Evolutionary conservation across 1,140 invertebrate species (phyloP), one percentile per base, ranked within the genome.

Genomic region (Drosophila mayri): DNA sequence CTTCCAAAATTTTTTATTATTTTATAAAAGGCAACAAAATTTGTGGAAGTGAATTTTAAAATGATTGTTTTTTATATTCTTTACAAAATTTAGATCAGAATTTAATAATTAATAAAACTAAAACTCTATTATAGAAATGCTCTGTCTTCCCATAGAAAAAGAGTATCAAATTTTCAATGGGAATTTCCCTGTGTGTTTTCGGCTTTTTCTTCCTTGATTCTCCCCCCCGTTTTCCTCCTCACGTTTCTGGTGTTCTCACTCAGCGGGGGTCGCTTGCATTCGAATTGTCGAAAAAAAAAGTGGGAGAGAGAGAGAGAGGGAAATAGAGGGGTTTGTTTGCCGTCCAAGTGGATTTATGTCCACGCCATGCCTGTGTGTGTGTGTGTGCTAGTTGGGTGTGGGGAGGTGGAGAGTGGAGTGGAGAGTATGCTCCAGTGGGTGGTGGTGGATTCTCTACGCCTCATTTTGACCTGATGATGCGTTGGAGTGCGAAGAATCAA

Each of bases 401-500:
- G n/a, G n/a, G n/a, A 18, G 32, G 18, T 47, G 41, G 30, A 18
- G 44, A 28, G 9, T n/a, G 43, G 38, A 30, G 38, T 50, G 38
- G n/a, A 38, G n/a, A 37, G 54, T 10, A n/a, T 18, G 22, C 16
- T 61, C 25, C 18, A 35, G 47, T 46, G 63, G 66, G 49, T 43
- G 61, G 32, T 52, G 55, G 32, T 50, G 46, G 44, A 32, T 52
- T 28, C 14, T 20, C 22, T 67, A 22, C 30, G 57, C 57, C n/a
- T 65, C 38, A 32, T 35, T 64, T 50, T 64, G 59, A 18, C 47
- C 63, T 43, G 62, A 37, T 30, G 66, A 66, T 70, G 66, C 66
- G 65, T 54, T 55, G n/a, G 66, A 70, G 66, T 70, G 66, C 66
- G 18, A 68, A 68, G 64, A 67, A 70, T 67, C 66, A 67, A 67